These are phyloP conservation scores for Cryptocephalus moraei DNA, from an alignment of 2,888 invertebrate genomes.

Conservation along the genomic window DNA sequence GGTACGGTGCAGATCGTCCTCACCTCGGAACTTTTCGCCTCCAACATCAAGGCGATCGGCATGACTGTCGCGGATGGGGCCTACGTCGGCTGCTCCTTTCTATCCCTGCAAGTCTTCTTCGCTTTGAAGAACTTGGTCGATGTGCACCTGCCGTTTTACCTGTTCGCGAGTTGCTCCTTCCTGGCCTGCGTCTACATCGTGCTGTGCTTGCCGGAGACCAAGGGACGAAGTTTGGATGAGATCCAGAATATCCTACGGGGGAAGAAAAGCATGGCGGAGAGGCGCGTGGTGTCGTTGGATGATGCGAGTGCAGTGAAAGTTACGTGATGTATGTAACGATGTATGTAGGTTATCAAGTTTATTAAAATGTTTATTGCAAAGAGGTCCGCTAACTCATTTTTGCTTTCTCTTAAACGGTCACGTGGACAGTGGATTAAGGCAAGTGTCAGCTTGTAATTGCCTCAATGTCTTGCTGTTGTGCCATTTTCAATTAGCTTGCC, in stretches of 20 bases:
- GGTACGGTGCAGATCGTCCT: slow-evolving; percentile 34
- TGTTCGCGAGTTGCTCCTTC: slow-evolving; percentile 27
- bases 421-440: no score
- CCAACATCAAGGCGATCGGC: slow-evolving; percentile 33
- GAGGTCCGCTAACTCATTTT: no score
- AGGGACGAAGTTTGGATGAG: slow-evolving; percentile 32
- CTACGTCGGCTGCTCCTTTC: slow-evolving; percentile 28
- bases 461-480: no score
- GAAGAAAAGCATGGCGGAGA: no score
- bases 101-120: slow-evolving; percentile 30
- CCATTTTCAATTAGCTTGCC: no score
- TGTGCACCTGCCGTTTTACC: slow-evolving; percentile 31
- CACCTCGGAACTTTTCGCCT: slow-evolving; percentile 34
- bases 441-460: no score
- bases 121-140: slow-evolving; percentile 23
- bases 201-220: slow-evolving; percentile 31
- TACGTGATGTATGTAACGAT: no score
- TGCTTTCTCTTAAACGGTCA: no score
- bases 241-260: slow-evolving; percentile 27
- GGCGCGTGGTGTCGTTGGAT: no score
- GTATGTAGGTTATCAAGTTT: no score
- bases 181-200: slow-evolving; percentile 25
- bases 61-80: slow-evolving; percentile 32
- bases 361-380: no score
- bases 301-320: no score